Evolutionary conservation across 2,888 invertebrate genomes (phyloP), one percentile per base, ranked within the genome.

Genomic region (Hedya salicella): DNA sequence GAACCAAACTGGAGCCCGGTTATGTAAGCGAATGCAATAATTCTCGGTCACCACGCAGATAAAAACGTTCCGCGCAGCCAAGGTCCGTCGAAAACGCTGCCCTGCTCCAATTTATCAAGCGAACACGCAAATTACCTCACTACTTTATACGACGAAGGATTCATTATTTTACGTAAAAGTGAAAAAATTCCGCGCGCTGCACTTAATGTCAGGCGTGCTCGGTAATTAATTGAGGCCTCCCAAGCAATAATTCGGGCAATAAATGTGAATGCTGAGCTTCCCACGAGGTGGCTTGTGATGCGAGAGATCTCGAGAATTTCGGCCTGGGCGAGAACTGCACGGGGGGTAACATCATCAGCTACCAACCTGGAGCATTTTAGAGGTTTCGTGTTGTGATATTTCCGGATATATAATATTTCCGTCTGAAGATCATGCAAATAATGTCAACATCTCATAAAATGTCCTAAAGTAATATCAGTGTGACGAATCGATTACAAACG

Each of bases 141-240:
- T 67, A 66, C 68, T 67, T 70, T 69, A 73, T 69, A 68, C 71
- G 60, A 49, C 69, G 68, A 69, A 69, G 69, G 73, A 72, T 78
- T 77, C 75, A 76, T 77, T 78, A 76, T 78, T 82, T 81, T 79
- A 76, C 72, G 76, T 78, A 81, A 86, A 85, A 81, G 79, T 80
- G 76, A 79, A 85, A 81, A 84, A 82, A 78, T 67, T 75, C 68
- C 69, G 70, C 69, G 32, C 67, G 54, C 71, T 62, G 75, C 76
- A 77, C 71, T 85, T 83, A 85, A 85, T 80, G 86, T 82, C 83
- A 78, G 78, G 75, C 71, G 76, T 67, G 69, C 70, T 68, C 69
- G 68, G 77, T 83, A 85, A 88, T 86, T 86, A 86, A 88, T 87
- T 80, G 78, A 78, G 82, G 78, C 82, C 86, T 78, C 83, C 83